Base-by-base conservation (phyloP, 2,888 invertebrate species). In the Aphidoletes aphidimyza region DNA sequence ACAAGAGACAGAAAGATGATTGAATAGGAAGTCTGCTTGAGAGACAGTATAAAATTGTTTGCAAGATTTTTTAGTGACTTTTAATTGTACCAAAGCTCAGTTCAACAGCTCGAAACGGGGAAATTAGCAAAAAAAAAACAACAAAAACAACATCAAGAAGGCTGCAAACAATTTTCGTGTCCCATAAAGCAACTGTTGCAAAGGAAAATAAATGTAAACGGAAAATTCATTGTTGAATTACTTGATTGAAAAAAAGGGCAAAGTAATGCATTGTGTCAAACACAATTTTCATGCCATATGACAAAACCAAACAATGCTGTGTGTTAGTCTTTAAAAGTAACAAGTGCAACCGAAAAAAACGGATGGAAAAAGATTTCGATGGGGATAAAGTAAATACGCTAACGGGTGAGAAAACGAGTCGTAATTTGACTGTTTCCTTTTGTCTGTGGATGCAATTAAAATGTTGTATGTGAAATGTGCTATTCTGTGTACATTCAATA, bases 391-490 rank as follows among this genome's bases (percentile, higher is more conserved):
- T 5, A 69, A 30, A 30, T 11, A 54, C 5, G 69, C 69, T 69
- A 69, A 69, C 30, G 69, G 30, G 69, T 69, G 34, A 69, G 69
- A 30, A 69, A 54, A 69, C 14, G 69, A 69, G 30, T 2, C 30
- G 14, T 69, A 69, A 69, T 69, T 69, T 69, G 69, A 69, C 69
- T 30, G 14, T 30, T 69, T 30, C 69, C 30, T 69, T 69, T 69
- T 30, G 69, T 69, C 30, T 2, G 6, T 30, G 69, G 30, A 69
- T 69, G 11, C 69, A 69, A 69, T 69, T 69, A 69, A 69, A 69
- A 69, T 69, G 69, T 69, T n/a, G n/a, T n/a, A n/a, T n/a, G n/a
- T n/a, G n/a, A n/a, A 34, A 30, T 69, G 2, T 30, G 30, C 69
- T 69, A 69, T 69, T 30, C 30, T 69, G 30, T 69, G 30, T 30